Base-by-base conservation (phyloP, 2,797 vertebrate species). In the Takifugu ocellatus region DNA sequence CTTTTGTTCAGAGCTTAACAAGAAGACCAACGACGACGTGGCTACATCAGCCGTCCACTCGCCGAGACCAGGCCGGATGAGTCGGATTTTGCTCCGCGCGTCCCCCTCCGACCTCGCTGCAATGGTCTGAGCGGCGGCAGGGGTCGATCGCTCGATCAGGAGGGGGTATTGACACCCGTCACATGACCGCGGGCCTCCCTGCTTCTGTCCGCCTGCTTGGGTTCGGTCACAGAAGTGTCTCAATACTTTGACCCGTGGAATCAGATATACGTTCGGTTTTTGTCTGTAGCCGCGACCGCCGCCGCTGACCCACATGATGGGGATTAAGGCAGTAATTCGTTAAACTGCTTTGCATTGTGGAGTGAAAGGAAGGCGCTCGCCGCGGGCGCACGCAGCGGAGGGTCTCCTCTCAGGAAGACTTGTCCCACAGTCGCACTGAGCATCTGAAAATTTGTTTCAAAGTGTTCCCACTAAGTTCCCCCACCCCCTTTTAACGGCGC, bases 291-390 rank as follows among this genome's bases (percentile, higher is more conserved):
- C 21, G 7, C 45, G 8, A 9, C 21, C 8, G 57, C 59, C 56
- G 47, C 54, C 56, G 46, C 26, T 49, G 31, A 71, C 70, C 48
- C 77, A 66, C 65, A 79, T 75, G 61, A 68, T 44, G 54, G 21
- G 56, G 63, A 78, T 75, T 70, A 70, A 75, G 59, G 3, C 24
- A 63, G 49, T 65, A 67, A 73, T 63, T 56, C 51, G 68, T 75
- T 45, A 81, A 82, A 68, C 66, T 78, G 59, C 74, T 80, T 81
- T 81, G 56, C 59, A 54, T 61, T 63, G 59, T 49, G 46, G 39
- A 44, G 58, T 70, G 29, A 79, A 79, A 58, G 49, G 27, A 4
- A n/a, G 36, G 26, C 7, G 56, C 45, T 70, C 49, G 67, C 49
- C 45, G 64, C 55, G 51, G 27, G 25, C 9, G 50, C 54, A 51